Base-by-base conservation (phyloP, 2,888 invertebrate genomes). In the Brenthis ino region DNA sequence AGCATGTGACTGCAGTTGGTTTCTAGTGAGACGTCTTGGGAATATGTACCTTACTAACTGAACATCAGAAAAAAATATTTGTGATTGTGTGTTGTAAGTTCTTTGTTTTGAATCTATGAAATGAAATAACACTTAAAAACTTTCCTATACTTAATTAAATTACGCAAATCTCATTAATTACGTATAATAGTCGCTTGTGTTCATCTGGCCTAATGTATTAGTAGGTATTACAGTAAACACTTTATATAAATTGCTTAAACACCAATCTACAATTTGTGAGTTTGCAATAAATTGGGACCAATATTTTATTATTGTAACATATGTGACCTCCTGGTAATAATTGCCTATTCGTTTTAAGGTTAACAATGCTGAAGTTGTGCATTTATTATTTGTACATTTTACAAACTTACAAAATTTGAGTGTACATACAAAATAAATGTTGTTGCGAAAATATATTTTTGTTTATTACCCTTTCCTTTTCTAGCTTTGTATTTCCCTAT, bases 341-440 rank as follows among this genome's bases (percentile, higher is more conserved):
- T 68, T 70, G 68, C 56, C 68, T 67, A 69, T 73, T 69, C 68
- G 61, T 65, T 70, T 73, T 72, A 72, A 65, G 83, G 83, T 88
- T 89, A 91, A 86, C 89, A 88, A 91, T 91, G 91, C 91, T 91
- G 91, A 91, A 89, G 90, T 92, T 92, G 92, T 93, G 93, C 93
- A 92, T 93, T 92, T 93, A 92, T 88, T 90, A 89, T 89, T 91
- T 90, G 91, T 91, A 91, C 89, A 88, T 85, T 89, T 86, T 89
- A 87, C 89, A 89, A 89, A 85, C 80, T 82, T 85, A 81, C 80
- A 77, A 80, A 87, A 84, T 85, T 83, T 85, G 84, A 88, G 88
- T 93, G 90, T 92, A 91, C 88, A 91, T 89, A 87, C 83, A 87
- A 88, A 91, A 89, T 92, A 92, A 91, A 92, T 91, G 91, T 91